Evolutionary conservation across 1,140 invertebrate genomes (phyloP), one percentile per base, ranked within the genome.

Genomic region (Pissodes strobi): DNA sequence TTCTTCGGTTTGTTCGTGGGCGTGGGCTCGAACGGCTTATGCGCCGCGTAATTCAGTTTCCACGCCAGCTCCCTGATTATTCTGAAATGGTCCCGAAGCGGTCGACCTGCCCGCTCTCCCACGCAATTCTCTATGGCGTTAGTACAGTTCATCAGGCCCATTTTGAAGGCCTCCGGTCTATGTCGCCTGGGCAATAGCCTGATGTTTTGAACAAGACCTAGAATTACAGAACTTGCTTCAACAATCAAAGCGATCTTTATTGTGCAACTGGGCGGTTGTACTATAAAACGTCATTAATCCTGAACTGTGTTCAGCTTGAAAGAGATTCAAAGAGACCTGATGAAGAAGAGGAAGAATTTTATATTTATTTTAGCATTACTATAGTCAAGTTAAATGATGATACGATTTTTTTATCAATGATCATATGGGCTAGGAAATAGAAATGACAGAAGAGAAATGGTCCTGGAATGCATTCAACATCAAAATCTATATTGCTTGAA

Each of bases 161-260:
- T 82, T 22, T 73, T 73, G 58, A 83, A 83, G 56, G 81, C 80
- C 39, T 81, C 81, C 8, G 82, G 82, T 69, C 82, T 81, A 23
- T 76, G 75, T 15, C 82, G 72, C 25, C 68, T 57, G 15, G 79
- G 73, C 0, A 77, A 61, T 8, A 79, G 77, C 9, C 81, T 72
- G 34, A 74, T 77, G 68, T 83, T 84, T 70, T 81, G 79, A 2
- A 84, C 79, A 2, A 84, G 70, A 1, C 79, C 53, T 57, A 15
- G 13, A 41, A 43, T 13, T 0, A 43, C 9, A 8, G 1, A 2
- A 34, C n/a, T 6, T 8, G 30, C n/a, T 34, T 6, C 30, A n/a
- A 34, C n/a, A 34, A n/a, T 34, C n/a, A 34, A 34, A n/a, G n/a
- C n/a, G 30, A 34, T 6, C n/a, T 34, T 34, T 34, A 6, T 34